Base-by-base conservation (phyloP, 2,888 invertebrate genomes). In the Belgica antarctica region DNA sequence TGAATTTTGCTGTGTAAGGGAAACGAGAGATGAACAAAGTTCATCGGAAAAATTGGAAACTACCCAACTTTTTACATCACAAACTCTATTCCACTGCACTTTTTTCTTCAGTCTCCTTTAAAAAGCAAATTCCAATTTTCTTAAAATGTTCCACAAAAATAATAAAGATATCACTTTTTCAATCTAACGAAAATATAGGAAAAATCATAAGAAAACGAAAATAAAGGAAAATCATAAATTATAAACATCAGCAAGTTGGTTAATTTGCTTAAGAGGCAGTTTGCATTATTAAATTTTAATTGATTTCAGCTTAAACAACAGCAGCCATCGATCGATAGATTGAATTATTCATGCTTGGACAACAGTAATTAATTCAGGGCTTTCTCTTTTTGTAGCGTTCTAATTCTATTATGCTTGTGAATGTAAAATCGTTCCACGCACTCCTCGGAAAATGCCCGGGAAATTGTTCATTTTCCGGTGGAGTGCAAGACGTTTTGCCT, bases 381-480 rank as follows among this genome's bases (percentile, higher is more conserved):
- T 7, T 52, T 22, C 12, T 7, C 52, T 52, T 22, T 3, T 52
- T 52, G 46, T 52, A 3, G 19, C 12, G 7, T 19, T 19, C 4
- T 52, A 17, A 52, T 19, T 52, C 24, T 52, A 2, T 17, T 52
- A 17, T 52, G 2, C 5, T n/a, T 52, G 52, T 22, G 22, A 22
- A 24, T 4, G 52, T 5, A 5, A 4, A 52, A 22, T 52, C 4
- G 3, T 52, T 22, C 19, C 19, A 7, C 24, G 5, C 19, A 7
- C 24, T 22, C 24, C 4, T 52, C 52, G 24, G 52, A 12, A 52
- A 52, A 52, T 52, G 52, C 19, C 52, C 19, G 19, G 52, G 52
- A 52, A 52, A 52, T 52, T 52, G 52, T 52, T 52, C 52, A 52
- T 52, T 52, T 52, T 52, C 52, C 52, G 52, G 52, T 52, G 4